Evolutionary conservation across 2,113 vertebrate species (phyloP).

Genomic region (Thamnaconus septentrionalis): DNA sequence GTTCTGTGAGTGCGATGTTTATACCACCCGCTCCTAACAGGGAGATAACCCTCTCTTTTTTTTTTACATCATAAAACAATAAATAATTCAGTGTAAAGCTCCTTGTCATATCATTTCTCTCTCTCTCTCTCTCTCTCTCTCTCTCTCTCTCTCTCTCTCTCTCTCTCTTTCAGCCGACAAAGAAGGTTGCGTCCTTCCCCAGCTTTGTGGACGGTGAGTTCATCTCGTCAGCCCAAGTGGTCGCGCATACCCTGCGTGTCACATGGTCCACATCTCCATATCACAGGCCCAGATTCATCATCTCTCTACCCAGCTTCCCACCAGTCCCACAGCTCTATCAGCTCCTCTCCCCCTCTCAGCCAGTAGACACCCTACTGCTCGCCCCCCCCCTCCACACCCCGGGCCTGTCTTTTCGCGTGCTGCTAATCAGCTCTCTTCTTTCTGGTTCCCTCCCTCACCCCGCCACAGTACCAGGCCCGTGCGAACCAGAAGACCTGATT

Average conservation of each 20-base stretch:
- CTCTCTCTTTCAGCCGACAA: slow-evolving; percentile 82
- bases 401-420: slow-evolving; percentile 37
- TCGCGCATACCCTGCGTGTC: not conserved
- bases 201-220: slow-evolving; percentile 98
- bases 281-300: slow-evolving; percentile 56
- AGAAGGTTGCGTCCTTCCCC: slow-evolving; percentile 93
- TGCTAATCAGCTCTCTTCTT: slow-evolving; percentile 36
- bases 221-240: slow-evolving; percentile 13
- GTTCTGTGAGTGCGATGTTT: too few relatives aligned
- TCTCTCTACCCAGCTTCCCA: slow-evolving; percentile 38
- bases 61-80: too few relatives aligned
- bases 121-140: slow-evolving; percentile 63
- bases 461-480: slow-evolving; percentile 91
- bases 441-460: slow-evolving; percentile 35
- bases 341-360: slow-evolving; percentile 40
- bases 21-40: too few relatives aligned
- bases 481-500: slow-evolving; percentile 97
- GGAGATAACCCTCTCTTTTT: too few relatives aligned
- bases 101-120: not conserved
- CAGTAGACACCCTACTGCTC: slow-evolving; percentile 40
- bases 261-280: slow-evolving; percentile 59
- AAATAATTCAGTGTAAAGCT: not conserved
- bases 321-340: not conserved
- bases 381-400: slow-evolving; percentile 26
- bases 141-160: slow-evolving; percentile 51